These are phyloP conservation scores for Margarornis squamiger DNA, from an alignment of 2,797 vertebrate species.

Conservation along the genomic window DNA sequence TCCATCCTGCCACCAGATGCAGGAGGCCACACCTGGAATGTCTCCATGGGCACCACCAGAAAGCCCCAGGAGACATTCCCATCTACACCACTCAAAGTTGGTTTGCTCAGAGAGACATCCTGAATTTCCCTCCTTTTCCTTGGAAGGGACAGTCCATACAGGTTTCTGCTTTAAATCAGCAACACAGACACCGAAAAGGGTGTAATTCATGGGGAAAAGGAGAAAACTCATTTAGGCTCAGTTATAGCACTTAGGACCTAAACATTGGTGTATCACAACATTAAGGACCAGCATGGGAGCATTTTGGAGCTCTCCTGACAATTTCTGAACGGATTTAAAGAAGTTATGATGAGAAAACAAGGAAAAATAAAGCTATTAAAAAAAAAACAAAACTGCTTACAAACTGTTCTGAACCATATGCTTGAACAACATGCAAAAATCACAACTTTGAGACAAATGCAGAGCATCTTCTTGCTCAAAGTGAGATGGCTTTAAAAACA, in stretches of 20 bases:
- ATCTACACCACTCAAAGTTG: neutral
- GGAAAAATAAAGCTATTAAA: neutral
- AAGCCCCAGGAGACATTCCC: no score
- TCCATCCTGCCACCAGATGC: neutral
- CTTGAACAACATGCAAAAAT: neutral
- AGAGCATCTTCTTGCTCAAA: neutral
- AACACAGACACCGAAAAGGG: neutral
- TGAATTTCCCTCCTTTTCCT: neutral
- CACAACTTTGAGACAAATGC: neutral
- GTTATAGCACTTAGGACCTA: neutral
- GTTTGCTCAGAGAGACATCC: neutral
- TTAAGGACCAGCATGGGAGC: neutral
- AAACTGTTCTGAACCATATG: neutral
- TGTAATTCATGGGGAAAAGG: neutral
- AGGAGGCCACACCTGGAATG: no score
- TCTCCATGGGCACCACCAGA: no score
- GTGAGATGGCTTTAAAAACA: neutral
- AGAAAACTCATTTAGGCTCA: neutral
- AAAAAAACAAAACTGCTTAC: neutral
- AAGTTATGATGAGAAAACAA: no score
- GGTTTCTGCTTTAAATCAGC: neutral
- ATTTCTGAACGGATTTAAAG: neutral
- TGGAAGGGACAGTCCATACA: neutral
- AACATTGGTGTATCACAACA: neutral
- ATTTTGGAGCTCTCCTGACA: neutral